Evolutionary conservation across 2,888 invertebrate species (phyloP).

Genomic region (Chymomyza caudatula): DNA sequence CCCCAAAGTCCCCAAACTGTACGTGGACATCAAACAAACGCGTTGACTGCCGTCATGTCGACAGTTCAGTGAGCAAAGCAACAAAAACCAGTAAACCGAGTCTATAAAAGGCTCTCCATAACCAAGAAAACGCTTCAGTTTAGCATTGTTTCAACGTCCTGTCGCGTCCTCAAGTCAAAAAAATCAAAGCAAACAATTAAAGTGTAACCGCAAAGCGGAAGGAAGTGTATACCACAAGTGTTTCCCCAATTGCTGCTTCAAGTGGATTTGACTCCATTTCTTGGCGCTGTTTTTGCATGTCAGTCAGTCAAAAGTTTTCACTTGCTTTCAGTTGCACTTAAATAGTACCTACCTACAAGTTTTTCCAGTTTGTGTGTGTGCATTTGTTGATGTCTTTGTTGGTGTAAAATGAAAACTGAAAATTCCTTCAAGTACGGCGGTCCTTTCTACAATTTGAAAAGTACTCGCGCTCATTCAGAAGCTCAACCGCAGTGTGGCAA

Average conservation of each 20-base stretch:
- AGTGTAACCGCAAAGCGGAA: constrained; percentile 58
- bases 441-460: constrained; percentile 72
- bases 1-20: neutral
- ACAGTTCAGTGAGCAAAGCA: constrained; percentile 18
- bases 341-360: neutral
- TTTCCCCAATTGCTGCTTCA: constrained; percentile 17
- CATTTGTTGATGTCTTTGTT: constrained; percentile 28
- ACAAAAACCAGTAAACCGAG: constrained; percentile 44
- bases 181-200: constrained; percentile 69
- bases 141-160: constrained; percentile 28
- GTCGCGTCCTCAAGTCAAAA: constrained; percentile 30
- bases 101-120: constrained; percentile 74
- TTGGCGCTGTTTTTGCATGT: constrained; percentile 11
- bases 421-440: constrained; percentile 68
- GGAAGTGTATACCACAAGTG: constrained; percentile 65
- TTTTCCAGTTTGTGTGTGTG: neutral
- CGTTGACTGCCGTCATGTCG: constrained; percentile 13
- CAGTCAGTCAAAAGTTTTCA: constrained; percentile 13
- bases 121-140: constrained; percentile 52
- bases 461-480: constrained; percentile 66
- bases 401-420: constrained; percentile 76
- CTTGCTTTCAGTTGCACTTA: constrained; percentile 2
- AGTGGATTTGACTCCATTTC: constrained; percentile 28
- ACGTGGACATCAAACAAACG: constrained; percentile 14
- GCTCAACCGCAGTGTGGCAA: constrained; percentile 48